Base-by-base conservation (phyloP, 2,113 vertebrate genomes). In the Electrona antarctica region DNA sequence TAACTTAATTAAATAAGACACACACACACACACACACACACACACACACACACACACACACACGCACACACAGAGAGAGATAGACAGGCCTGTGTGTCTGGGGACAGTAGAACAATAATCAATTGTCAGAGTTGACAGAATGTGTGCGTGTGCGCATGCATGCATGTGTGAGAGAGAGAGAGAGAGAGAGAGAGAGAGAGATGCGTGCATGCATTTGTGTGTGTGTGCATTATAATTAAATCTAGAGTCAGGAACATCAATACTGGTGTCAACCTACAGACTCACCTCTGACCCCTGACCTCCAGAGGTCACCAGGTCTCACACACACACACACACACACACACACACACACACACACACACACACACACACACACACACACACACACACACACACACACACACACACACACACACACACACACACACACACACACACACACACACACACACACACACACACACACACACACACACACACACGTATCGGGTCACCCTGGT, bases 1-100 rank as follows among this genome's bases (percentile, higher is more conserved):
- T 71, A 79, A 84, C 75, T 79, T 82, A 84, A 86, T 88, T 86
- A 84, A 84, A 84, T 77, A 76, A 57, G 55, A 57, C 55, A 57
- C 7, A 15, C 14, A 21, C 5, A 21, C 55, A 57, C 55, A 15
- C 55, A 15, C n/a, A 8, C 1, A 8, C 55, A 54, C 11, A 13
- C 13, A 6, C 52, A 54, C 52, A 14, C 8, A 13, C 51, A 4
- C 8, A n/a, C 51, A 4, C 51, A 4, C 8, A 3, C 2, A 12
- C 51, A 54, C 51, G 7, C 51, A 54, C 51, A 14, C 1, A 21
- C 1, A 21, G 21, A 21, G 2, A 21, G 21, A 41, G 33, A 41
- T 6, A 41, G 33, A 41, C 33, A 41, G 33, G 33, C 33, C 33
- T 41, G 33, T 41, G 33, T 41, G 33, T 41, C 33, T 41, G 33